Conservation (phyloP, 2,113 vertebrate species). For the Daboia siamensis region DNA sequence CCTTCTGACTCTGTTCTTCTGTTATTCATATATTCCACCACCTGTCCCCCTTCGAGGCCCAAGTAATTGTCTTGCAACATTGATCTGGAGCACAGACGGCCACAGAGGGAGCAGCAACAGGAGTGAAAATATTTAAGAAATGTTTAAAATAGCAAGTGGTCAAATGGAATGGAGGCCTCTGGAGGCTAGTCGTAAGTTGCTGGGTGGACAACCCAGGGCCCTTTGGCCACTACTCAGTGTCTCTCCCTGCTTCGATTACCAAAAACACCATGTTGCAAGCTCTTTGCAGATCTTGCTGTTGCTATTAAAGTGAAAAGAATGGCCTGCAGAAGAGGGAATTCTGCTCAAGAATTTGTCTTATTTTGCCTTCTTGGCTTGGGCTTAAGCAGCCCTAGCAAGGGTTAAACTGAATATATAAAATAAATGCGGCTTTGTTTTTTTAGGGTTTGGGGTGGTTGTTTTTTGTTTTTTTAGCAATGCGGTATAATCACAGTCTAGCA, state of each 20-base stretch:
- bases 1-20: background rate
- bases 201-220: background rate
- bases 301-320: background rate
- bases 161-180: background rate
- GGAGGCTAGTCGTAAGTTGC: background rate
- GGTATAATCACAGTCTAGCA: conserved; percentile 86
- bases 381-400: conserved; percentile 60
- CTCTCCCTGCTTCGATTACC: background rate
- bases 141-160: background rate
- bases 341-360: background rate
- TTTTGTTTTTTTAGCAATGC: conserved; percentile 76
- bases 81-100: background rate
- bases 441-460: background rate
- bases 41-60: background rate
- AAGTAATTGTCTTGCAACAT: background rate
- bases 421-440: conserved; percentile 67
- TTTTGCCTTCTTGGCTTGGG: background rate
- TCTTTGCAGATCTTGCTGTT: background rate
- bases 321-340: background rate
- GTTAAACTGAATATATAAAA: conserved; percentile 82
- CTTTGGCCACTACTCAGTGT: background rate
- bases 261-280: background rate
- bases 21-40: background rate
- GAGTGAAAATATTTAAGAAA: background rate
- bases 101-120: background rate